A percentile compares a stretch with the other conserved stretches of the same genome.
Conservation (phyloP, 1,140 invertebrate genomes). For the Bombyx mori region ASM3026992v2 NC_085119.1:125001-125500, state of each 20-base stretch:
- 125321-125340: conserved; percentile 86
- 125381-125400: conserved; percentile 81
- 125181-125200: conserved; percentile 76
- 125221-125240: conserved; percentile 84
- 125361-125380: conserved; percentile 84
- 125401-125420: conserved; percentile 87
- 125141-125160: conserved; percentile 81
- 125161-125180: conserved; percentile 87
- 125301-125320: conserved; percentile 83
- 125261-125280: conserved; percentile 87
- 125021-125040: conserved; percentile 87
- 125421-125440: conserved; percentile 87
- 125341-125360: conserved; percentile 93
- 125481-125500: conserved; percentile 87
- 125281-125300: conserved; percentile 92
- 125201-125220: conserved; percentile 81
- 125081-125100: too few species aligned
- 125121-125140: conserved; percentile 89
- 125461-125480: conserved; percentile 81
- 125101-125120: conserved; percentile 65
- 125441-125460: conserved; percentile 83
- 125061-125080: background rate
- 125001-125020: conserved; percentile 85
- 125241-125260: conserved; percentile 91
- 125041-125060: background rate